phyloP scores from a whole-genome alignment of 2,888 invertebrate species.

The Hecatera dysodea region DNA sequence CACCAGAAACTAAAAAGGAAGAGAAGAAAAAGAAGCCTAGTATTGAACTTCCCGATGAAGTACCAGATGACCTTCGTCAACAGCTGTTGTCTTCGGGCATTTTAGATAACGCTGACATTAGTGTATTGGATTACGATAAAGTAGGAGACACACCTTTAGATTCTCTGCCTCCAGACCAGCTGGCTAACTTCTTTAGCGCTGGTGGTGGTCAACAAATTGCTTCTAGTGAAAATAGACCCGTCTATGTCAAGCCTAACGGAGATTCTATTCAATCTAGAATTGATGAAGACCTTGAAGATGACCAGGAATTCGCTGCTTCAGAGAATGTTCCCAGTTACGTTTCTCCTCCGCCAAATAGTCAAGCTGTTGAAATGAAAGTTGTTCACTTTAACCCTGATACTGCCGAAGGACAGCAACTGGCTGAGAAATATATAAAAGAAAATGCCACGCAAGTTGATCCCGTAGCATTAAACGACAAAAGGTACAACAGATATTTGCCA shows the following conservation, averaged over 20 bases:
- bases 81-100: slow-evolving; percentile 96
- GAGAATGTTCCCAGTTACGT: slow-evolving; percentile 86
- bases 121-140: slow-evolving; percentile 96
- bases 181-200: slow-evolving; percentile 96
- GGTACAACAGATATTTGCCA: slow-evolving; percentile 96
- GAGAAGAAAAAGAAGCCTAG: slow-evolving; percentile 90
- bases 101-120: slow-evolving; percentile 96
- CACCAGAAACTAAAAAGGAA: slow-evolving; percentile 85
- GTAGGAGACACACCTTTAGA: slow-evolving; percentile 96
- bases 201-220: slow-evolving; percentile 94
- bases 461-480: slow-evolving; percentile 93
- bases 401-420: slow-evolving; percentile 93
- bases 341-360: slow-evolving; percentile 81
- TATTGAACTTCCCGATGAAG: slow-evolving; percentile 95
- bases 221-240: slow-evolving; percentile 93
- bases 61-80: slow-evolving; percentile 96
- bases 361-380: slow-evolving; percentile 95
- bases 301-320: slow-evolving; percentile 91
- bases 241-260: slow-evolving; percentile 92
- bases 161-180: slow-evolving; percentile 95
- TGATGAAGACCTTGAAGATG: slow-evolving; percentile 86
- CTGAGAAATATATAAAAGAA: slow-evolving; percentile 93
- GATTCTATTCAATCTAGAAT: slow-evolving; percentile 89
- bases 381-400: slow-evolving; percentile 95
- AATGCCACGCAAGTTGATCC: slow-evolving; percentile 94